Conservation (phyloP, 2,113 vertebrate genomes). For the Synodontis membranacea region DNA sequence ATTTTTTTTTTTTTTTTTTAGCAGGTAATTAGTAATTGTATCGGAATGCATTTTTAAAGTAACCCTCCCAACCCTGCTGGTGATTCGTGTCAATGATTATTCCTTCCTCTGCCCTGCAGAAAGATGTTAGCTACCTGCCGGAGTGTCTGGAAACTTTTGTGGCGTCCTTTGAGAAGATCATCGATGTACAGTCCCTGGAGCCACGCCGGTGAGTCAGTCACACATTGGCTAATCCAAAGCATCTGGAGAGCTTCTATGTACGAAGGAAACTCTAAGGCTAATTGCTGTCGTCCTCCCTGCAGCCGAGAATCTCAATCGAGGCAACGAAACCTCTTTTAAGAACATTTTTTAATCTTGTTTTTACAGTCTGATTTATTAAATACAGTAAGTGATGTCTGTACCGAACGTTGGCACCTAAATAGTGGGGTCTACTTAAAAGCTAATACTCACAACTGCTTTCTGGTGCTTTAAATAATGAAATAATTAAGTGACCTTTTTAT, state of each 20-base stretch:
- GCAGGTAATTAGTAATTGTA: no score
- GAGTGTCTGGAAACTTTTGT: slow-evolving; percentile 94
- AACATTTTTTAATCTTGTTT: neutral
- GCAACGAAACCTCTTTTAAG: no score
- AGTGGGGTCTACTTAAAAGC: neutral
- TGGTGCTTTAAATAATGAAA: neutral
- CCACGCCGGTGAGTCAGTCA: slow-evolving; percentile 79
- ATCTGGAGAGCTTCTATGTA: neutral
- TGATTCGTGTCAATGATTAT: neutral
- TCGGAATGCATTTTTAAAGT: no score
- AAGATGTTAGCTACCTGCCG: slow-evolving; percentile 88
- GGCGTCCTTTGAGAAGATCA: slow-evolving; percentile 84
- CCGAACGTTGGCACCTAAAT: neutral
- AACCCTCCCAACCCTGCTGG: no score
- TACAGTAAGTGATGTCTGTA: no score
- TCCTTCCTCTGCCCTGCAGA: slow-evolving; percentile 70
- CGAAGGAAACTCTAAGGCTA: neutral
- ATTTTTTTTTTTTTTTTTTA: neutral
- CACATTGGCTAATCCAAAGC: neutral
- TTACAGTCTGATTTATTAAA: neutral
- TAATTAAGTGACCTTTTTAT: neutral
- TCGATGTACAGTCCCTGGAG: slow-evolving; percentile 83
- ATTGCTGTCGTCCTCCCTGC: neutral
- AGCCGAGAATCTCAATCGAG: neutral
- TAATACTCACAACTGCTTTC: neutral